Base-by-base conservation (phyloP, 2,797 vertebrate genomes). In the Cheirogaleus major region DNA sequence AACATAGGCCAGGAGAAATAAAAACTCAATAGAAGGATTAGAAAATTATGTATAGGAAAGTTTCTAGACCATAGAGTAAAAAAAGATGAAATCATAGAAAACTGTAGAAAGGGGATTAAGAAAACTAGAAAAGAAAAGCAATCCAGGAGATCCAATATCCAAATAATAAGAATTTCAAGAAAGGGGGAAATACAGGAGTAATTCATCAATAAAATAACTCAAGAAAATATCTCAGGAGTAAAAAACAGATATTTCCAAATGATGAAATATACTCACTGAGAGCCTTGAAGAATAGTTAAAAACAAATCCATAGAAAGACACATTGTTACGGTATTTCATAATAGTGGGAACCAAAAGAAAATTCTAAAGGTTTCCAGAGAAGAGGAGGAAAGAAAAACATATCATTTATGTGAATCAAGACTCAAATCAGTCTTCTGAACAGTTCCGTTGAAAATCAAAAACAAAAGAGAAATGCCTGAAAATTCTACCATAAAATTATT, bases 151-250 rank as follows among this genome's bases (percentile, higher is more conserved):
- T 57, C 22, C 15, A 69, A 84, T 5, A 63, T 67, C 22, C 25
- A 95, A 93, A 50, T 80, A 94, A 52, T 48, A 50, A 25, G 9
- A 38, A 27, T 84, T 95, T 91, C 35, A 75, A 80, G 86, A 69
- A 89, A 72, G 17, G 9, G 27, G n/a, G 15, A 20, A 15, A 48
- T 73, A 87, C 23, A 14, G 4, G 17, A 87, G 25, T 30, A 96
- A 89, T 20, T 88, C 78, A 55, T 80, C 78, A 73, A 67, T n/a
- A 87, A 89, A 95, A 84, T 59, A 88, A 93, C 10, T 38, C 18
- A 55, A 93, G 73, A 81, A 75, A 85, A 86, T 48, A 63, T 61
- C 50, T 45, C 35, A 78, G 22, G 22, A 65, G 30, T 92, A 7
- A 89, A 79, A 8, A 95, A 76, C 23, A 50, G 12, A 38, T 75